These are phyloP conservation scores for Chelonus formosanus DNA, from an alignment of 2,888 invertebrate species.

Conservation along the genomic window DNA sequence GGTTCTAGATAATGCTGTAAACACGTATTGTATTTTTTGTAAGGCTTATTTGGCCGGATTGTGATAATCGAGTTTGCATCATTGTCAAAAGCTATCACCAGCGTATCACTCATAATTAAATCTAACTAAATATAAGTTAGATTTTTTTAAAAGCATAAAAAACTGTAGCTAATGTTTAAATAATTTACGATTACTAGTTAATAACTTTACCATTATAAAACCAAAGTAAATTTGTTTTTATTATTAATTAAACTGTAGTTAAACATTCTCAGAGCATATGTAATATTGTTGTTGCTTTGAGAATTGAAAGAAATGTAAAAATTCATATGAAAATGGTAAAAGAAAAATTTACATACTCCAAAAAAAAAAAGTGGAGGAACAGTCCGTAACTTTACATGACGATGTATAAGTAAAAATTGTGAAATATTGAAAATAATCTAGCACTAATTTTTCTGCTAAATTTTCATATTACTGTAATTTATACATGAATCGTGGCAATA, in stretches of 20 bases:
- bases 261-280: conserved; percentile 9
- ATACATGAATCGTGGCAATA: conserved; percentile 29
- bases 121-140: background rate
- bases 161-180: no score
- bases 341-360: background rate
- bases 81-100: conserved; percentile 50
- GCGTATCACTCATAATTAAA: conserved; percentile 22
- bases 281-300: conserved; percentile 11
- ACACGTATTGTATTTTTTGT: conserved; percentile 63
- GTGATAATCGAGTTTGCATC: conserved; percentile 63
- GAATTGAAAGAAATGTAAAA: background rate
- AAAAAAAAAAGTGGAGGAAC: conserved; percentile 6
- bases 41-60: conserved; percentile 62
- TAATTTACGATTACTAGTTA: conserved; percentile 20
- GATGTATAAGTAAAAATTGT: background rate
- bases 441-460: background rate
- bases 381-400: background rate
- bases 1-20: conserved; percentile 50
- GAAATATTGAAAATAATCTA: conserved; percentile 3
- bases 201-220: conserved; percentile 18
- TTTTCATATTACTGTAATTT: conserved; percentile 22
- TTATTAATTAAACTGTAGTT: background rate
- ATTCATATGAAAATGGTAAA: conserved; percentile 1
- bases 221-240: conserved; percentile 10
- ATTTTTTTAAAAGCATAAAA: conserved; percentile 10